Evolutionary conservation across 2,113 vertebrate species (phyloP).

Genomic region (Podarcis raffonei): DNA sequence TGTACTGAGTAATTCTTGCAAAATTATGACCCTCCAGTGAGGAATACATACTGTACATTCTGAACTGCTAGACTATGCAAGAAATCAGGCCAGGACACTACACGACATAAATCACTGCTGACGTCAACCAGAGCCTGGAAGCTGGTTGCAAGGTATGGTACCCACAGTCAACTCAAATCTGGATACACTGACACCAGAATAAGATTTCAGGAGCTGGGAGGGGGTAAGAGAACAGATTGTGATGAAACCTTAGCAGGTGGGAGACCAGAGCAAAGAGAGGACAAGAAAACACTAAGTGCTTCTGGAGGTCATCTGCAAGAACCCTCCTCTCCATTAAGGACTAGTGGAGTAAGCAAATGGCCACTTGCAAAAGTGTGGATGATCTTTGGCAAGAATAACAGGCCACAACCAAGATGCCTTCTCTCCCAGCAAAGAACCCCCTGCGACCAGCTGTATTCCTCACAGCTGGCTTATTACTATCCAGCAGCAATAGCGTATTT

Average conservation of each 20-base stretch:
- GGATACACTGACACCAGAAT: not conserved
- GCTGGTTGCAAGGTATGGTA: not conserved
- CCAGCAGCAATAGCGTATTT: not conserved
- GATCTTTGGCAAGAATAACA: not conserved
- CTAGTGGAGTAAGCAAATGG: not conserved
- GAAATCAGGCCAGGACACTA: not conserved
- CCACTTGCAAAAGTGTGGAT: not conserved
- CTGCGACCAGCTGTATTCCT: not conserved
- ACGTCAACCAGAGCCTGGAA: not conserved
- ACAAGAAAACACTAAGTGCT: not conserved
- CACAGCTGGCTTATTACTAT: not conserved
- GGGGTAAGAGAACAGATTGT: not conserved
- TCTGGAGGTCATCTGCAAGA: too few relatives aligned
- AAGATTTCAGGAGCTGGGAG: not conserved
- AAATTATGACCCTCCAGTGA: not conserved
- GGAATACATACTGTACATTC: not conserved
- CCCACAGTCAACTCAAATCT: not conserved
- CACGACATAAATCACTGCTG: not conserved
- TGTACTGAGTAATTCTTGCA: not conserved
- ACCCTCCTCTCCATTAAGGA: too few relatives aligned
- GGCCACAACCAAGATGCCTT: not conserved
- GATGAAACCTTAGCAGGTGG: not conserved
- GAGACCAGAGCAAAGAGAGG: not conserved
- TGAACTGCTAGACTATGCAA: not conserved
- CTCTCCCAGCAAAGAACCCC: not conserved